Evolutionary conservation across 2,888 invertebrate species (phyloP), one percentile per base, ranked within the genome.

Genomic region (Diarsia dahlii): DNA sequence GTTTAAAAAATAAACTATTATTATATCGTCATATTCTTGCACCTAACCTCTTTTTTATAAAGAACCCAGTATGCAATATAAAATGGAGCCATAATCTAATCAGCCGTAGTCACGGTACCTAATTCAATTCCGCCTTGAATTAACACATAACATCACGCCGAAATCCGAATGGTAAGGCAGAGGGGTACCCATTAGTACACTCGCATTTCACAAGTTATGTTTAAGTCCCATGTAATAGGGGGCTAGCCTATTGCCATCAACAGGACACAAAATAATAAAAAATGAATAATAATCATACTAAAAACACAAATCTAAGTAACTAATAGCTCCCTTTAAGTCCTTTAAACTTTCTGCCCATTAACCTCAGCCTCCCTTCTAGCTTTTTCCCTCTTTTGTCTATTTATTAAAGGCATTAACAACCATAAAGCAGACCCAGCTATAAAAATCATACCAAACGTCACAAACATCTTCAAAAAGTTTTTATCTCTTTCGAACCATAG

Each of bases 361-460:
- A 18, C 60, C 48, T 87, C 86, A 0, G 78, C 78, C n/a, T 90
- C 89, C 1, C 50, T 79, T 39, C 71, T 73, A 3, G 87, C 91
- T 15, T 92, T 90, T 3, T 90, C 90, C 69, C 84, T 91, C 88
- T 93, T 95, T 62, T 93, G 91, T 75, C 90, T 97, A 86, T 97
- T 97, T 62, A 98, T 97, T 79, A 98, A 97, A 4, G 98, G 98
- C 97, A 98, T 97, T 68, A 98, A 97, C 10, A 97, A 94, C 98
- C 98, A 98, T 1, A 98, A 95, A 10, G 97, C 96, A 2, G 98
- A 97, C 2, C 98, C 99, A 8, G 97, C 96, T 0, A 98, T 96
- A 62, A 98, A 97, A 69, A 98, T 97, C 48, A 98, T 91, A 0
- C 99, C 99, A 46, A 99, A 97, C 0, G 97, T 97, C 69, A 97